Conservation (phyloP, 23 tunicate species). For the Styela clava region DNA sequence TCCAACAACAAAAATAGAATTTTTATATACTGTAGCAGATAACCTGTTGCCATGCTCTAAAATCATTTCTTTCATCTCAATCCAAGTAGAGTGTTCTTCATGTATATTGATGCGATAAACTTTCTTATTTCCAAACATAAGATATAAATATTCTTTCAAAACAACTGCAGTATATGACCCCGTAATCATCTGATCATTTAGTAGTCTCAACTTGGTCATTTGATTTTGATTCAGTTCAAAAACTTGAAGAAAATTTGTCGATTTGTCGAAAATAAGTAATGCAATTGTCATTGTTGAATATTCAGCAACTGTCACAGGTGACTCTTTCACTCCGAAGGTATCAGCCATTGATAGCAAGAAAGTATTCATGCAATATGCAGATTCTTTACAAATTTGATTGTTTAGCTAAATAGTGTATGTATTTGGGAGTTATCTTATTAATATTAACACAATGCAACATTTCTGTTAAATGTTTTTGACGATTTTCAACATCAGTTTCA, state of each 20-base stretch:
- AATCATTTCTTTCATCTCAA: background rate
- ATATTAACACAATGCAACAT: background rate
- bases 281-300: background rate
- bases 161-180: background rate
- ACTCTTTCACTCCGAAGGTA: background rate
- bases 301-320: background rate
- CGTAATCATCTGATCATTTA: background rate
- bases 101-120: background rate
- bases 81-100: background rate
- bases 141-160: background rate
- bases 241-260: background rate
- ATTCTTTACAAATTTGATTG: background rate
- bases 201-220: background rate
- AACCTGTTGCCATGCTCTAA: background rate
- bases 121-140: background rate
- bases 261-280: background rate
- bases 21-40: background rate
- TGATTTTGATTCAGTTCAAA: background rate
- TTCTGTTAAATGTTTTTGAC: background rate
- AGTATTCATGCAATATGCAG: background rate
- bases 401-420: background rate
- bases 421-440: background rate
- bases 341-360: background rate
- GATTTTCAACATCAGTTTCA: too few relatives aligned
- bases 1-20: background rate